Evolutionary conservation across 2,113 vertebrate genomes (phyloP).

Genomic region (Cyanistes caeruleus): DNA sequence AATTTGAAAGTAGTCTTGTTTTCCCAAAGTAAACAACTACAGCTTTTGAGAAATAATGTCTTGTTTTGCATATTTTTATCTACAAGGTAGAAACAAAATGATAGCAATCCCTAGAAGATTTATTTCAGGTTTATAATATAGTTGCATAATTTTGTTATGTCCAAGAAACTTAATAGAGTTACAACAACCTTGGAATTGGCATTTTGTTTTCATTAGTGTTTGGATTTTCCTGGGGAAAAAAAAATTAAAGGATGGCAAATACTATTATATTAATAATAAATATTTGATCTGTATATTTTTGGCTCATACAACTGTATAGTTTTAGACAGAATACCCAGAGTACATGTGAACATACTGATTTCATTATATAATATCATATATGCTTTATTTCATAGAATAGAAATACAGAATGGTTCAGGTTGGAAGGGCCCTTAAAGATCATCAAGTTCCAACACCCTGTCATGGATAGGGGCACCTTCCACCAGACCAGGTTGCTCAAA

Average conservation of each 20-base stretch:
- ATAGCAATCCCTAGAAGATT: background rate
- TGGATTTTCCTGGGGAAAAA: background rate
- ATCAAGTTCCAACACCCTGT: background rate
- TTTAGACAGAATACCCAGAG: background rate
- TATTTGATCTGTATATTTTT: background rate
- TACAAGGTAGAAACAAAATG: background rate
- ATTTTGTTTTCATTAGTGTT: background rate
- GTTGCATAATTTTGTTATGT: background rate
- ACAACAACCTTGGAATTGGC: background rate
- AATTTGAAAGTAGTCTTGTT: background rate
- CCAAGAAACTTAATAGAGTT: background rate
- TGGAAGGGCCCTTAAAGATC: background rate
- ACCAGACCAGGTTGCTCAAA: background rate
- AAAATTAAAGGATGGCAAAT: background rate
- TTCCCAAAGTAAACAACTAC: background rate
- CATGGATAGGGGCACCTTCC: background rate
- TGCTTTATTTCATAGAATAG: background rate
- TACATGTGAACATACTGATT: background rate
- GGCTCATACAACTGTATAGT: background rate
- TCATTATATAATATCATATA: background rate
- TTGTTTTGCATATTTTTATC: background rate
- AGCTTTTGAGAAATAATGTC: background rate
- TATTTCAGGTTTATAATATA: background rate
- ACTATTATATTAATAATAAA: background rate
- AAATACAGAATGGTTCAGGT: background rate